These are phyloP conservation scores for Apogon hyalosoma DNA, from an alignment of 2,797 vertebrate species.

Conservation along the genomic window DNA sequence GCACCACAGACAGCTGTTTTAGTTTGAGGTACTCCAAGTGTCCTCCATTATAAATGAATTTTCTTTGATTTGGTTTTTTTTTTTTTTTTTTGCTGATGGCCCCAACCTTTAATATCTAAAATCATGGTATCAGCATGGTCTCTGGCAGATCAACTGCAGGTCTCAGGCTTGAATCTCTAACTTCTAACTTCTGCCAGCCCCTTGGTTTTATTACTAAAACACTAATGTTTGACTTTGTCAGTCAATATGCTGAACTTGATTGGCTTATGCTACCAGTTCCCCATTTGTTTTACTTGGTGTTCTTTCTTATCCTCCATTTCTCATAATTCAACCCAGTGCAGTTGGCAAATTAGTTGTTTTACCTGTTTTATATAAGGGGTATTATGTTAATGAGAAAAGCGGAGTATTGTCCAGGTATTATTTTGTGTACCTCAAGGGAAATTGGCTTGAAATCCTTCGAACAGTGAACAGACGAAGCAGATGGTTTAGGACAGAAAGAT, in stretches of 20 bases:
- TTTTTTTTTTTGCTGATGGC: constrained; percentile 53
- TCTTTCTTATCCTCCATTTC: not conserved
- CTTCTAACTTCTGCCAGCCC: constrained; percentile 33
- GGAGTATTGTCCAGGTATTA: constrained; percentile 17
- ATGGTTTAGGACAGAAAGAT: constrained; percentile 5
- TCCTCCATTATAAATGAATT: constrained; percentile 42
- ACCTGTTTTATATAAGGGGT: constrained; percentile 29
- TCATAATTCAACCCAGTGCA: constrained; percentile 28
- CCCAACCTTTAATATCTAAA: constrained; percentile 31
- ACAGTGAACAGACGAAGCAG: not conserved
- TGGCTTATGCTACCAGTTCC: constrained; percentile 23
- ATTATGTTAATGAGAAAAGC: constrained; percentile 28
- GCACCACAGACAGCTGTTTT: constrained; percentile 32
- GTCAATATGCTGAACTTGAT: constrained; percentile 55
- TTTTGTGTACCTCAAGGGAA: constrained; percentile 2
- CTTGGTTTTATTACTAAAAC: constrained; percentile 45
- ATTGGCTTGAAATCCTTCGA: constrained; percentile 13
- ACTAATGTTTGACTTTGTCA: constrained; percentile 43
- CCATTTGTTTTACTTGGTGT: constrained; percentile 42
- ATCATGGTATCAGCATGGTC: constrained; percentile 50
- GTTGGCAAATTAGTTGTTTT: constrained; percentile 19
- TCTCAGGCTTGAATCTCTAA: constrained; percentile 17
- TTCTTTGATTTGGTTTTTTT: constrained; percentile 32
- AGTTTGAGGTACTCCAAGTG: constrained; percentile 32
- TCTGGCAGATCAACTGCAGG: constrained; percentile 23